phyloP scores from a whole-genome alignment of 2,113 vertebrate species.

The Suncus etruscus region DNA sequence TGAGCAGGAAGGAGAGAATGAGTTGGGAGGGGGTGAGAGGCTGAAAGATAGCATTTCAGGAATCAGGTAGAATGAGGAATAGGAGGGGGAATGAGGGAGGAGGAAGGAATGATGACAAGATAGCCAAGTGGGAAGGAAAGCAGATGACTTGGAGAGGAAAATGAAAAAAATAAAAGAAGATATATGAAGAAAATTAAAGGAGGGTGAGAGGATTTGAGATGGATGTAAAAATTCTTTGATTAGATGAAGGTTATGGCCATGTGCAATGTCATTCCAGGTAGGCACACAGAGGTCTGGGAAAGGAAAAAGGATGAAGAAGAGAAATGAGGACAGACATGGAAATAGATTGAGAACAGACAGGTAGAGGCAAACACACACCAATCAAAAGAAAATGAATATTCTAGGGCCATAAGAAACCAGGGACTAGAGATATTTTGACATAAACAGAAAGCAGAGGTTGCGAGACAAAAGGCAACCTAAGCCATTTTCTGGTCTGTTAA shows the following conservation, averaged over 20 bases:
- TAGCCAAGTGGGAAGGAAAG: not conserved
- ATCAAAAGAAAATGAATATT: constrained; percentile 65
- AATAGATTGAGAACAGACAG: constrained; percentile 31
- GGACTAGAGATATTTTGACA: constrained; percentile 64
- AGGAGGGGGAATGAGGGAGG: not conserved
- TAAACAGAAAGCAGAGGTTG: constrained; percentile 67
- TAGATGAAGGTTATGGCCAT: not conserved
- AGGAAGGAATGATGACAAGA: not conserved
- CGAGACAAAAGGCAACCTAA: constrained; percentile 79
- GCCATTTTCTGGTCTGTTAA: constrained; percentile 81
- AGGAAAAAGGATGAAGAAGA: not conserved
- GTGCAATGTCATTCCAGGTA: not conserved
- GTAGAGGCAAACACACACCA: constrained; percentile 17
- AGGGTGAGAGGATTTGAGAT: not conserved
- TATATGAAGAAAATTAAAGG: not conserved
- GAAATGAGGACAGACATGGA: not conserved
- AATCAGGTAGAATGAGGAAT: not conserved
- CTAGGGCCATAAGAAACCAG: constrained; percentile 58
- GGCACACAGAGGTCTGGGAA: not conserved
- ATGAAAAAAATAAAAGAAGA: constrained; percentile 26
- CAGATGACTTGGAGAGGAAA: constrained; percentile 19
- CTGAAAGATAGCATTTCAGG: constrained; percentile 24
- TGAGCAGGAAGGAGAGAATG: constrained; percentile 45
- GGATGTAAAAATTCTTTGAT: not conserved
- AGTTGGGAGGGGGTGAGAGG: not conserved